Evolutionary conservation across 2,888 invertebrate species (phyloP).

Genomic region (Patella pellucida): DNA sequence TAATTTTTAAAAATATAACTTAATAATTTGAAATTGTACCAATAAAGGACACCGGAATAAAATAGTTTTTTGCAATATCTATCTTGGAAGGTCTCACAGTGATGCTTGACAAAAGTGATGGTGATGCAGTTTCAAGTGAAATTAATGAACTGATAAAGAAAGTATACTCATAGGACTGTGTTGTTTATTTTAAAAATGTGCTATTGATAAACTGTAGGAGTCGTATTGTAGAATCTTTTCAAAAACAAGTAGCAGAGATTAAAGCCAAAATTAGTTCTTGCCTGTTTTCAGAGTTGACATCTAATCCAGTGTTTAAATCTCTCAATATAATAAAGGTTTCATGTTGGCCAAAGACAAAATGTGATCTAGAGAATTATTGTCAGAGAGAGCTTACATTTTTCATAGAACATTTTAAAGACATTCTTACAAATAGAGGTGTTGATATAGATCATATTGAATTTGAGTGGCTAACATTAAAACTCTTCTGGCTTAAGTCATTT

Average conservation of each 20-base stretch:
- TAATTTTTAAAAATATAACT: too few relatives aligned
- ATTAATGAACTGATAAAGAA: not conserved
- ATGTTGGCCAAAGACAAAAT: not conserved
- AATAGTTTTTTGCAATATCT: not conserved
- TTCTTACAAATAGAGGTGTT: not conserved
- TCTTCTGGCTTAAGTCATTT: not conserved
- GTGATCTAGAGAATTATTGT: not conserved
- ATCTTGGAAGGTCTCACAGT: not conserved
- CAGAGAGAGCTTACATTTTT: not conserved
- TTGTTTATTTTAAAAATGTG: not conserved
- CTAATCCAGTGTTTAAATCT: not conserved
- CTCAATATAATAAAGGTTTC: not conserved
- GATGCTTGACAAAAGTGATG: not conserved
- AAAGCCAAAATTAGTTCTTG: not conserved
- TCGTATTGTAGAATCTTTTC: not conserved
- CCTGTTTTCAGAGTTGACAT: too few relatives aligned
- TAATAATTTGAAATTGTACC: too few relatives aligned
- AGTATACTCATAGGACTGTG: not conserved
- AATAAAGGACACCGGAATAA: too few relatives aligned
- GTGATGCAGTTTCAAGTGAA: not conserved
- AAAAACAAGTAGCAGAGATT: not conserved
- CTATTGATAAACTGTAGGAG: not conserved
- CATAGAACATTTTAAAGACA: not conserved
- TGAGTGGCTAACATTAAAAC: not conserved
- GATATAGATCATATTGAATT: slow-evolving; percentile 6